Evolutionary conservation across 2,113 vertebrate species (phyloP), one percentile per base, ranked within the genome.

Genomic region (Gorsachius goisagi): DNA sequence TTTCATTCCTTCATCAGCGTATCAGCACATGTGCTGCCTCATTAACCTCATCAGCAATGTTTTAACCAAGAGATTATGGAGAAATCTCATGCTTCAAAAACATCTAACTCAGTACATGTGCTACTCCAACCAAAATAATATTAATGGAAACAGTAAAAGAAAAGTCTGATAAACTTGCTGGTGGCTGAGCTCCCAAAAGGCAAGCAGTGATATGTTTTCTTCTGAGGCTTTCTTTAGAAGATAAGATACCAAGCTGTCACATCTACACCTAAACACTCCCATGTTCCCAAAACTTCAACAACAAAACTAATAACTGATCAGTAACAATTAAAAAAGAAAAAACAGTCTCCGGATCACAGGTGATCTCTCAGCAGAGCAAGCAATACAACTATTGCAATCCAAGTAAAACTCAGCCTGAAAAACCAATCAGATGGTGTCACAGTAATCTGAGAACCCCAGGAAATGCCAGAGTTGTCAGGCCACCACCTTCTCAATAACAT

Each of bases 381-480:
- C 17, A 93, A 59, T 5, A 67, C 15, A 76, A 50, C 23, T 6
- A 2, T 23, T 58, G 67, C 32, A 50, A 71, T 15, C 14, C 32
- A 75, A 86, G 19, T 41, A 75, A 95, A 83, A 75, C 30, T 66
- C 21, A 62, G 76, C 21, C 80, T 71, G 53, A 75, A 83, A 95
- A 95, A 72, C 15, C 23, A 69, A 85, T 88, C 76, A 72, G 64
- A 53, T 58, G 35, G 56, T 68, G 73, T 75, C 56, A 87, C 15
- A 56, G 93, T 85, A 87, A 96, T n/a, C 44, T 41, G 83, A 97
- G 90, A 94, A 79, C 10, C 16, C 16, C 73, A 90, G 95, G 90
- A 96, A 97, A 96, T 93, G 90, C 90, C 96, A 87, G 35, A 93
- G 76, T 75, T 92, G 72, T 90, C 93, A 95, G 49, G 53, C 66